A percentile compares a stretch with the other conserved stretches of the same genome.
phyloP scores from a whole-genome alignment of 2,888 invertebrate genomes.

The Amiota communis region DNA sequence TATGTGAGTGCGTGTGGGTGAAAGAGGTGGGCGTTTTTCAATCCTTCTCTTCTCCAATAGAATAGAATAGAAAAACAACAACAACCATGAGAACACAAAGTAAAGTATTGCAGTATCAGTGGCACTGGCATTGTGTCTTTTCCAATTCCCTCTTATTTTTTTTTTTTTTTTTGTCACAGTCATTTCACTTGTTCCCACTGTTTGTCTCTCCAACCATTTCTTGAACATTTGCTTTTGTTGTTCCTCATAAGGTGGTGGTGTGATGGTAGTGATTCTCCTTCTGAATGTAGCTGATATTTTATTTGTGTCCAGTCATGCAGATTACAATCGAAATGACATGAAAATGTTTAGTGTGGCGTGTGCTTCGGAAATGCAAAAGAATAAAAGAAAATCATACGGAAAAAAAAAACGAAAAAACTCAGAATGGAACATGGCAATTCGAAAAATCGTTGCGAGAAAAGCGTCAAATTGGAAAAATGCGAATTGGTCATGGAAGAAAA shows the following conservation, averaged over 20 bases:
- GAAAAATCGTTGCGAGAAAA: slow-evolving; percentile 5
- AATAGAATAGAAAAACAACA: too few relatives aligned
- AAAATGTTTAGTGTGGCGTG: slow-evolving; percentile 69
- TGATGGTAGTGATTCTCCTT: not conserved
- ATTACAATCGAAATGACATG: slow-evolving; percentile 69
- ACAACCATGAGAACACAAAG: too few relatives aligned
- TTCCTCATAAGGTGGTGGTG: slow-evolving; percentile 33
- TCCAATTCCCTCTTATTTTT: not conserved
- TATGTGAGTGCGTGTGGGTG: not conserved
- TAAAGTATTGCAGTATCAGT: too few relatives aligned
- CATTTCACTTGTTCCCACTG: not conserved
- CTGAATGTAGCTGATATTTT: slow-evolving; percentile 29
- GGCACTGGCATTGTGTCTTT: not conserved
- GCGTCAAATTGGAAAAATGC: slow-evolving; percentile 28
- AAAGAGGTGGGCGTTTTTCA: slow-evolving; percentile 63
- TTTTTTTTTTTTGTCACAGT: slow-evolving; percentile 14
- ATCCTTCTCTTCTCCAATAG: slow-evolving; percentile 41
- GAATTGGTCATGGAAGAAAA: slow-evolving; percentile 18
- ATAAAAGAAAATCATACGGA: not conserved
- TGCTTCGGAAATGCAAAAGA: slow-evolving; percentile 39
- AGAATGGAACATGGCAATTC: not conserved
- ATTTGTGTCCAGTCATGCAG: slow-evolving; percentile 62
- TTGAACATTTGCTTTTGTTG: slow-evolving; percentile 12
- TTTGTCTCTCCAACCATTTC: not conserved
- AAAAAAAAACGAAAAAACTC: not conserved